phyloP scores from a whole-genome alignment of 2,888 invertebrate genomes.

The Sphecodes monilicornis region DNA sequence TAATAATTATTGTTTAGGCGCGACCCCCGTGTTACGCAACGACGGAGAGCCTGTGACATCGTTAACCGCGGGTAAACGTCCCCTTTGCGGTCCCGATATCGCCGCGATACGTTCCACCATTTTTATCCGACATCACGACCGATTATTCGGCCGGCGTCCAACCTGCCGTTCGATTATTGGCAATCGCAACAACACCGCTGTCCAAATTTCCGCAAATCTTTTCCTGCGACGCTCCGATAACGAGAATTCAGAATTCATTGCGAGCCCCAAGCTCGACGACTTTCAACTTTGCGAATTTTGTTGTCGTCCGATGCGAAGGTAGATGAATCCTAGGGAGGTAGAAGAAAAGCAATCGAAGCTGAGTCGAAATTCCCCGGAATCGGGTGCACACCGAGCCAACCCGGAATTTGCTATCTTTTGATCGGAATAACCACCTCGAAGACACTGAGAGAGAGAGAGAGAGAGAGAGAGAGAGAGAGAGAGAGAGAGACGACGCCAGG shows the following conservation, averaged over 20 bases:
- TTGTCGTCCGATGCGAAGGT: no score
- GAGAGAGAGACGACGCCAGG: background rate
- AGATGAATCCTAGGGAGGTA: no score
- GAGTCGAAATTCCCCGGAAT: background rate
- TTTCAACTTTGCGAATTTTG: no score
- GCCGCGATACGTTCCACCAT: background rate
- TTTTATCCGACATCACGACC: constrained; percentile 4
- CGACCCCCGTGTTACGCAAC: background rate
- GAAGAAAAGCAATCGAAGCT: constrained; percentile 9
- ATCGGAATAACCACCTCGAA: background rate
- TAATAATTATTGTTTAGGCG: constrained; percentile 40
- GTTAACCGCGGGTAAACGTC: constrained; percentile 6
- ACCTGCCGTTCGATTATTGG: background rate
- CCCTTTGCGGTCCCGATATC: constrained; percentile 6
- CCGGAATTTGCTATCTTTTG: background rate
- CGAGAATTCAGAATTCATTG: no score
- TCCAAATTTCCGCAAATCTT: background rate
- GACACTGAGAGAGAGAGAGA: no score
- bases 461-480: background rate
- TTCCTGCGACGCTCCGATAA: no score
- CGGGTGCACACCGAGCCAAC: background rate
- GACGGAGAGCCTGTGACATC: constrained; percentile 11
- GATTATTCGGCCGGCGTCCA: constrained; percentile 5
- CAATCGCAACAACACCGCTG: background rate
- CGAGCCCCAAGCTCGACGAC: no score